A percentile compares a stretch with the other conserved stretches of the same genome.
Conservation (phyloP, 2,888 invertebrate genomes). For the Euplagia quadripunctaria region DNA sequence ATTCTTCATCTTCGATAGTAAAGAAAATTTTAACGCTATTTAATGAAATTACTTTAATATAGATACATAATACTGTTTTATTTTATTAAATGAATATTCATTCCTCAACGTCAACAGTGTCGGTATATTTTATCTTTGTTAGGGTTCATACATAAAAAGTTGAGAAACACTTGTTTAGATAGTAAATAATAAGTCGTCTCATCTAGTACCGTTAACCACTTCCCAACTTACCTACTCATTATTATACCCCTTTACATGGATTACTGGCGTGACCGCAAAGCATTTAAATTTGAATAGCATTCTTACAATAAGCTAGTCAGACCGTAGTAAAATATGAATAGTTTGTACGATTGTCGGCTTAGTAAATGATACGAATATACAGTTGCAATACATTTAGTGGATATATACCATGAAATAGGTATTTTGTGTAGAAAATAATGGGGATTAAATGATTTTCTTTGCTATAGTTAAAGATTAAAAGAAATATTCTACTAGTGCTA, state of each 20-base stretch:
- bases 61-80: not conserved
- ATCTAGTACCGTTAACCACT: slow-evolving; percentile 22
- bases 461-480: not conserved
- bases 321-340: slow-evolving; percentile 13
- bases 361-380: slow-evolving; percentile 9
- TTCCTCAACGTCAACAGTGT: not conserved
- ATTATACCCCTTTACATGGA: slow-evolving; percentile 12
- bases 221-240: slow-evolving; percentile 13
- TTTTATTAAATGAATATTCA: not conserved
- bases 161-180: not conserved
- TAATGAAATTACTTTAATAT: too few species aligned
- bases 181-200: slow-evolving; percentile 1
- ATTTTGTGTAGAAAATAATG: not conserved
- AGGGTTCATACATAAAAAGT: not conserved
- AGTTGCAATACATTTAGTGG: slow-evolving; percentile 4
- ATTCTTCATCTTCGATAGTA: too few species aligned
- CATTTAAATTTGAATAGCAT: slow-evolving; percentile 16
- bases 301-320: slow-evolving; percentile 1
- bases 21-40: too few species aligned
- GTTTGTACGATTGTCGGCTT: slow-evolving; percentile 4
- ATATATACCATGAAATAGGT: slow-evolving; percentile 12
- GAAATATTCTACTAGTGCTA: not conserved
- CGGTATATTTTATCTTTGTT: not conserved
- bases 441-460: not conserved
- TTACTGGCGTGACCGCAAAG: slow-evolving; percentile 16